Base-by-base conservation (phyloP, 2,113 vertebrate species). In the Penelope pileata region DNA sequence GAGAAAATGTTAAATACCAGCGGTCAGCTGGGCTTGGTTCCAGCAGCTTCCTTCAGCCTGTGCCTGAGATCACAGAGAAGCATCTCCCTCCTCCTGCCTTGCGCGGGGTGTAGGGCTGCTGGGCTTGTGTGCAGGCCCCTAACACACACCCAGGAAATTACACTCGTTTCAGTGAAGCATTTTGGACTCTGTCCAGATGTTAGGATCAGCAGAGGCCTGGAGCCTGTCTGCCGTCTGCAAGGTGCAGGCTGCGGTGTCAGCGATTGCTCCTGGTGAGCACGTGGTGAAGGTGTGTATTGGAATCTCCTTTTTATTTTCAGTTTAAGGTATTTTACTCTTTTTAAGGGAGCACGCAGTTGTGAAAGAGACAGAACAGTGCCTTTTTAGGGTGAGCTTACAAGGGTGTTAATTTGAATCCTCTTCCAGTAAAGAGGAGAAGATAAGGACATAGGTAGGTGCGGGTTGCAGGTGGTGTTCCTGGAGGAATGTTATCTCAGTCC, bases 141-240 rank as follows among this genome's bases (percentile, higher is more conserved):
- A 36, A 74, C 47, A 26, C 0, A 0, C 63, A 62, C 62, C 77
- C 91, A 74, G 72, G 34, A 42, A 42, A 42, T 32, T 30, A 32
- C 86, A 58, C 89, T 94, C 3, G 0, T 47, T 60, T 62, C 74
- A 42, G 60, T 83, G 74, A 45, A 58, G 32, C 66, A n/a, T 74
- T 91, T 92, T 95, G 87, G 88, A 69, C 19, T 85, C 47, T 21
- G 2, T 58, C 87, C 91, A 91, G 83, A 74, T 51, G 21, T 24
- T 87, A 7, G 48, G 74, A 82, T 76, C 58, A 77, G 83, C 74
- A 91, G 53, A 47, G 29, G 34, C 63, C 95, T 72, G 56, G 67
- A 88, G 82, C 70, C 77, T 86, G 42, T 38, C 11, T 13, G 16
- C 83, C 81, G 36, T 67, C 84, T 75, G 62, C 87, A 88, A 70